These are phyloP conservation scores for chimpanzee (Pan troglodytes) DNA, from an alignment of 2,113 vertebrate species.

Conservation along the genomic window NHGRI_mPanTro3-v2.1_pri NC_072411.2:21387501-21388000, in stretches of 20 bases:
- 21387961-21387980: no score
- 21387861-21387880: neutral
- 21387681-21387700: neutral
- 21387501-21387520: neutral
- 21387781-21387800: neutral
- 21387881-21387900: neutral
- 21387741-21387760: no score
- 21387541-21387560: neutral
- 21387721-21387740: neutral
- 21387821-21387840: neutral
- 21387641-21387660: neutral
- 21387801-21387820: neutral
- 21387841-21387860: neutral
- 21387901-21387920: no score
- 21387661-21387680: neutral
- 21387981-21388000: neutral
- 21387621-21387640: neutral
- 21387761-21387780: neutral
- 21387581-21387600: neutral
- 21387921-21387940: neutral
- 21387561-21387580: neutral
- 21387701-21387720: neutral
- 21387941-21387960: neutral
- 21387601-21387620: neutral
- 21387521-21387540: neutral